Evolutionary conservation across 1,140 invertebrate species (phyloP), one percentile per base, ranked within the genome.

Genomic region (Ceratoteleas bidentatus): DNA sequence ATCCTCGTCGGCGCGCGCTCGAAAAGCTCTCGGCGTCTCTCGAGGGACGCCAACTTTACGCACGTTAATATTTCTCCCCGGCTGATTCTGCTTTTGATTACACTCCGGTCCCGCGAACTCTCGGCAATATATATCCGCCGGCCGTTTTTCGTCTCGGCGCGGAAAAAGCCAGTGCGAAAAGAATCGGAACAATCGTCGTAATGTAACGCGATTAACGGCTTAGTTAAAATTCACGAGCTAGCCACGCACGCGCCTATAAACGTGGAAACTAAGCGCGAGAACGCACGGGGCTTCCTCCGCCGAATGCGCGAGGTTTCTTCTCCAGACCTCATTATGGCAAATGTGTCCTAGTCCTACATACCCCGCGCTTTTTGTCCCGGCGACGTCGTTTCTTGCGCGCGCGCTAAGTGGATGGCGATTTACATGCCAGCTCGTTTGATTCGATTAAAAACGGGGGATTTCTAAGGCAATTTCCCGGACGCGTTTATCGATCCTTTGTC

Each of bases 221-320:
- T 66, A 60, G 47, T 58, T 69, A 68, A 75, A 81, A 75, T 61
- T 75, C 70, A 65, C 68, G 57, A 80, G 68, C 76, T 68, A 80
- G 53, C 32, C 65, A 62, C 45, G 40, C 49, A 32, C 54, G 49
- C 34, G 62, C 62, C 40, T 54, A 58, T 74, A 78, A 83, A 75
- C 43, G 73, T 74, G 73, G 64, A 78, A 81, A 81, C 73, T 84
- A 81, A 84, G 81, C 83, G 62, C 77, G 50, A 69, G 66, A 77
- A 78, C 64, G 43, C 15, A 58, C 52, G 53, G 70, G 83, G 79
- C 83, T 81, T 84, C 83, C 40, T 81, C 9, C 43, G 54, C 47
- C 53, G 47, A 84, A 70, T 74, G 50, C 45, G 61, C 70, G 73
- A 73, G 78, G 83, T 84, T 84, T 84, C 78, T 84, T 75, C 40